Conservation (phyloP, 2,113 vertebrate genomes). For the Oryzias celebensis region DNA sequence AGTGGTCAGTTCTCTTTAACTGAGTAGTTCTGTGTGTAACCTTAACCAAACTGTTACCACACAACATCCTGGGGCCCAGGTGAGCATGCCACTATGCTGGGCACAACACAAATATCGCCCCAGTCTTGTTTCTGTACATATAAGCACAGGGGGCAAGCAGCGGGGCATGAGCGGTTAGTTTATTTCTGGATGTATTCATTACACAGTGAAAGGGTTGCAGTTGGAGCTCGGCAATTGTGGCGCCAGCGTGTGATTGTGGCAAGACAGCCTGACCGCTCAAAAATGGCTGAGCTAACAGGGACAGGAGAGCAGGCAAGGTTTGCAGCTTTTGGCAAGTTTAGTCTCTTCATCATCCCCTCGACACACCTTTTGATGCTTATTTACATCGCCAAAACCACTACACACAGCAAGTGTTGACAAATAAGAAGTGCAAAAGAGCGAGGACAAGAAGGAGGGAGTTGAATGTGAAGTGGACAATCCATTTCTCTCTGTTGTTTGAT, state of each 20-base stretch:
- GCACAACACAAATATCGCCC: conserved; percentile 74
- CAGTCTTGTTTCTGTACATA: conserved; percentile 77
- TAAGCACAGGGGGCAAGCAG: conserved; percentile 64
- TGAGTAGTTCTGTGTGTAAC: conserved; percentile 73
- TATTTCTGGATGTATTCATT: conserved; percentile 95
- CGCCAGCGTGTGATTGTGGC: conserved; percentile 92
- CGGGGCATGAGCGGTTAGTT: conserved; percentile 77
- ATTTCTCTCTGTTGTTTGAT: conserved; percentile 54
- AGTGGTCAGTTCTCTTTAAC: conserved; percentile 57
- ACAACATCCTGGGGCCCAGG: conserved; percentile 60
- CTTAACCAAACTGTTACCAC: conserved; percentile 63
- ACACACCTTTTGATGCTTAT: conserved; percentile 79
- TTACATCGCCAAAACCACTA: conserved; percentile 59
- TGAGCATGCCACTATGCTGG: conserved; percentile 65
- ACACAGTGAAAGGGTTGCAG: conserved; percentile 84
- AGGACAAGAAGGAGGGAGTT: conserved; percentile 47
- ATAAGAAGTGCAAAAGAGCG: conserved; percentile 42
- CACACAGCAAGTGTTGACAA: conserved; percentile 38
- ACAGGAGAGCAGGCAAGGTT: conserved; percentile 70
- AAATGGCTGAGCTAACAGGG: conserved; percentile 93
- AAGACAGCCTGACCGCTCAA: conserved; percentile 90
- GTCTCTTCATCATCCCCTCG: conserved; percentile 44
- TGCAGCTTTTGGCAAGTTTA: conserved; percentile 51
- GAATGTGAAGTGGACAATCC: conserved; percentile 47
- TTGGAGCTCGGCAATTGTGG: conserved; percentile 84